Evolutionary conservation across 1,140 invertebrate species (phyloP).

Genomic region (Battus philenor): DNA sequence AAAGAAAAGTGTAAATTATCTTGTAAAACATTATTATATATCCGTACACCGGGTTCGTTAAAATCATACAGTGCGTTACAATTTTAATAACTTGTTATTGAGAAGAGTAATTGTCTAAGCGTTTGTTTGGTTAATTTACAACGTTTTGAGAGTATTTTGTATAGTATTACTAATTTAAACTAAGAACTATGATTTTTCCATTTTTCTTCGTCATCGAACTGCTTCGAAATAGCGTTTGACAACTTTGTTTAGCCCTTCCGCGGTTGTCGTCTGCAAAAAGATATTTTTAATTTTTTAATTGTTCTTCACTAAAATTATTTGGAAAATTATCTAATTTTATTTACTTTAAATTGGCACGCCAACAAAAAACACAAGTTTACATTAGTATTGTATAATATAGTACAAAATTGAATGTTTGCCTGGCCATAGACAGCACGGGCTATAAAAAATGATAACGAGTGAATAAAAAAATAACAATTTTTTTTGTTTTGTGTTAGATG

Average conservation of each 20-base stretch:
- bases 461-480: too few relatives aligned
- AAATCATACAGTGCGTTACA: too few relatives aligned
- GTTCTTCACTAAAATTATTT: neutral
- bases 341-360: neutral
- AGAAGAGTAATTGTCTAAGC: too few relatives aligned
- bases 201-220: slow-evolving; percentile 17
- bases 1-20: too few relatives aligned
- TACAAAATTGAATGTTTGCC: neutral
- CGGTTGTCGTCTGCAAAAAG: slow-evolving; percentile 53
- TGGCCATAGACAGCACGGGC: too few relatives aligned
- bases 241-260: slow-evolving; percentile 42
- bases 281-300: neutral
- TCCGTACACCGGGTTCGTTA: too few relatives aligned
- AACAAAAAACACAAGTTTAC: neutral
- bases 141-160: neutral
- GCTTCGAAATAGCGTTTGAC: slow-evolving; percentile 31
- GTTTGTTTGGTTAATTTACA: too few relatives aligned
- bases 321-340: neutral
- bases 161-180: neutral
- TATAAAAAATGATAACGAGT: too few relatives aligned
- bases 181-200: neutral
- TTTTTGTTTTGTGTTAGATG: too few relatives aligned
- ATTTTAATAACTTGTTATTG: too few relatives aligned
- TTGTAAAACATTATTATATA: too few relatives aligned
- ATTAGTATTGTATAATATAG: too few relatives aligned